A percentile compares a stretch with the other conserved stretches of the same genome.
These are phyloP conservation scores for Isichthys henryi DNA, from an alignment of 2,113 vertebrate species.

Conservation along the genomic window DNA sequence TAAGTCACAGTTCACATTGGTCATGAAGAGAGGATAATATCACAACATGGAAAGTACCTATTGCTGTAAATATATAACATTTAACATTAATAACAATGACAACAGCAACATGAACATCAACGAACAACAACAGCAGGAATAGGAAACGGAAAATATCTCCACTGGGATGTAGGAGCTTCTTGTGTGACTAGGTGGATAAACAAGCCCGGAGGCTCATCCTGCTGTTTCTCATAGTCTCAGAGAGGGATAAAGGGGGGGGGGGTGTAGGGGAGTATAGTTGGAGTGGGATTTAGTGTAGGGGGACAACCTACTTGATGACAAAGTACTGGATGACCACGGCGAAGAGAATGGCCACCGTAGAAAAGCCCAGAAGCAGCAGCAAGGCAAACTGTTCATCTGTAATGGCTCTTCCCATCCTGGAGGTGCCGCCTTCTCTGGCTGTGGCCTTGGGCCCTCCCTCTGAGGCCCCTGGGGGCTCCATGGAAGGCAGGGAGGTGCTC, in stretches of 20 bases:
- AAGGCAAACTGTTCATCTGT: slow-evolving; percentile 58
- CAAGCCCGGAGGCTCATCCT: slow-evolving; percentile 9
- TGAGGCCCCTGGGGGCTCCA: slow-evolving; percentile 37
- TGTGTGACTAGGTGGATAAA: slow-evolving; percentile 18
- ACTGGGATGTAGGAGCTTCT: slow-evolving; percentile 8
- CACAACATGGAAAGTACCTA: slow-evolving; percentile 31
- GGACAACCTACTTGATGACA: slow-evolving; percentile 57
- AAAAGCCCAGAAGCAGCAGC: slow-evolving; percentile 58
- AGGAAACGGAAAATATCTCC: slow-evolving; percentile 4
- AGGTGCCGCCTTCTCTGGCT: slow-evolving; percentile 22
- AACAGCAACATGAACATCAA: slow-evolving; percentile 23
- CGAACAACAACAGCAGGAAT: slow-evolving; percentile 8
- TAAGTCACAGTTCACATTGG: slow-evolving; percentile 34
- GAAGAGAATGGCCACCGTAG: slow-evolving; percentile 57
- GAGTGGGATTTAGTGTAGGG: neutral
- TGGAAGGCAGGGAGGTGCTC: slow-evolving; percentile 49
- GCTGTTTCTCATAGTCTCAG: neutral
- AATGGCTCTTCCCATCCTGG: slow-evolving; percentile 39
- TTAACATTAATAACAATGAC: slow-evolving; percentile 21
- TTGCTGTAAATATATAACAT: slow-evolving; percentile 28
- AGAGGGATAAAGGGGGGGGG: neutral
- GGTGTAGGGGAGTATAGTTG: neutral
- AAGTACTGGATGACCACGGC: slow-evolving; percentile 66
- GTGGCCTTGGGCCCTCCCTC: neutral
- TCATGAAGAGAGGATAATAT: slow-evolving; percentile 17